phyloP scores from a whole-genome alignment of 2,113 vertebrate genomes.

The Triplophysa rosa region DNA sequence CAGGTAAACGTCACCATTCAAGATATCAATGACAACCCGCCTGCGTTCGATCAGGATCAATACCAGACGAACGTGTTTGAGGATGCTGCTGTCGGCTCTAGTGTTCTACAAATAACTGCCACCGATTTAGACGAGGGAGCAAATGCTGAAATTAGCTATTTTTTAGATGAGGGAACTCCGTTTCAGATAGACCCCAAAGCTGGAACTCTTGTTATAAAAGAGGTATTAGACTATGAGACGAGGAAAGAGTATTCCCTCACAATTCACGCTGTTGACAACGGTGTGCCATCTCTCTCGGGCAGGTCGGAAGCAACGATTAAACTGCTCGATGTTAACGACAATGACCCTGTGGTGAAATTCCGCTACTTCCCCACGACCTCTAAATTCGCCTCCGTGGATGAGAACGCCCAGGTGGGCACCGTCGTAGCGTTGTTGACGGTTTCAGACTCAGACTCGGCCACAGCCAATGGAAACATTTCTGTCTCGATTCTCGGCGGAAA shows the following conservation, averaged over 20 bases:
- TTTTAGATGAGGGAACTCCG: conserved; percentile 83
- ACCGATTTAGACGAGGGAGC: conserved; percentile 91
- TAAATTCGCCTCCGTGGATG: conserved; percentile 93
- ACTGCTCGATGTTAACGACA: conserved; percentile 93
- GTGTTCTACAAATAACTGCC: conserved; percentile 86
- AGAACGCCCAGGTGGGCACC: conserved; percentile 91
- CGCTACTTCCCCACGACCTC: conserved; percentile 91
- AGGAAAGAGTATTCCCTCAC: conserved; percentile 89
- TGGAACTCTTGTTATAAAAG: conserved; percentile 87
- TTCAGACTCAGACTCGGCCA: conserved; percentile 89
- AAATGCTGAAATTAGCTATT: conserved; percentile 90
- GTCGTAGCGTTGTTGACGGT: conserved; percentile 95
- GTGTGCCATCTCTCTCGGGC: conserved; percentile 85
- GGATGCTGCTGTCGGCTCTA: conserved; percentile 87
- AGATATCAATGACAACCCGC: conserved; percentile 96
- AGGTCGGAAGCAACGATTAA: conserved; percentile 87
- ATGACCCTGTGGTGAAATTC: conserved; percentile 94
- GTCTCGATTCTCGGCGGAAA: conserved; percentile 94
- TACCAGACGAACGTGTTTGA: conserved; percentile 89
- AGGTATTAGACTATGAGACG: conserved; percentile 86
- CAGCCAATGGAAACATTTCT: conserved; percentile 93
- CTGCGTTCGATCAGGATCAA: conserved; percentile 83
- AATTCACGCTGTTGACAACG: conserved; percentile 86
- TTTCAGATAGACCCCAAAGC: conserved; percentile 92
- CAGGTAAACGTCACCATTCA: conserved; percentile 96